These are phyloP conservation scores for Aphaenogaster ashmeadi DNA, from an alignment of 1,140 invertebrate genomes.

Conservation along the genomic window DNA sequence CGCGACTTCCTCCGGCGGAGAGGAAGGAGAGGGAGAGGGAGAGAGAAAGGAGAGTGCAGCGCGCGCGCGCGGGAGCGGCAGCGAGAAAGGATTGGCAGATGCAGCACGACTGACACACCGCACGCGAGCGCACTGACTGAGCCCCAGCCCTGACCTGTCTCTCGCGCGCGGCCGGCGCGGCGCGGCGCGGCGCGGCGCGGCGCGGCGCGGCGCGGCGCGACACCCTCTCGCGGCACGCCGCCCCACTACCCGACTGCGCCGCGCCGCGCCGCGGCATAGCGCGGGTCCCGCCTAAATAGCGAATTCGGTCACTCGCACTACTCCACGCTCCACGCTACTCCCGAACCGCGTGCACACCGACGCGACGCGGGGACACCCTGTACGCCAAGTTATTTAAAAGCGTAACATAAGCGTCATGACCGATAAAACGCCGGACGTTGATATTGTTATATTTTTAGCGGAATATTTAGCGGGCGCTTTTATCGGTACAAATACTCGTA, in stretches of 20 bases:
- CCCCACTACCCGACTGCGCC: slow-evolving; percentile 51
- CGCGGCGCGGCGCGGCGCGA: slow-evolving; percentile 21
- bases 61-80: slow-evolving; percentile 37
- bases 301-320: slow-evolving; percentile 22
- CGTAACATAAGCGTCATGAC: not conserved
- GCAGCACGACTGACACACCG: slow-evolving; percentile 43
- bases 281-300: slow-evolving; percentile 66
- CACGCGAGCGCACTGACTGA: slow-evolving; percentile 75
- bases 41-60: not conserved
- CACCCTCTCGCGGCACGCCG: slow-evolving; percentile 73
- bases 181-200: slow-evolving; percentile 14
- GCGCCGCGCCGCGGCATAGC: slow-evolving; percentile 21
- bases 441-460: not conserved
- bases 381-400: not conserved
- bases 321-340: not conserved
- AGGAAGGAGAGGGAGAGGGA: not conserved
- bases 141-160: slow-evolving; percentile 82
- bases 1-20: slow-evolving; percentile 19
- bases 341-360: not conserved
- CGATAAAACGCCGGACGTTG: not conserved
- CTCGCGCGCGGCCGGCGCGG: slow-evolving; percentile 65
- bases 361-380: not conserved
- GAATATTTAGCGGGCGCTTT: not conserved
- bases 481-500: not conserved
- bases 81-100: slow-evolving; percentile 7